Evolutionary conservation across 2,113 vertebrate species (phyloP).

Genomic region (Ammospiza nelsoni): DNA sequence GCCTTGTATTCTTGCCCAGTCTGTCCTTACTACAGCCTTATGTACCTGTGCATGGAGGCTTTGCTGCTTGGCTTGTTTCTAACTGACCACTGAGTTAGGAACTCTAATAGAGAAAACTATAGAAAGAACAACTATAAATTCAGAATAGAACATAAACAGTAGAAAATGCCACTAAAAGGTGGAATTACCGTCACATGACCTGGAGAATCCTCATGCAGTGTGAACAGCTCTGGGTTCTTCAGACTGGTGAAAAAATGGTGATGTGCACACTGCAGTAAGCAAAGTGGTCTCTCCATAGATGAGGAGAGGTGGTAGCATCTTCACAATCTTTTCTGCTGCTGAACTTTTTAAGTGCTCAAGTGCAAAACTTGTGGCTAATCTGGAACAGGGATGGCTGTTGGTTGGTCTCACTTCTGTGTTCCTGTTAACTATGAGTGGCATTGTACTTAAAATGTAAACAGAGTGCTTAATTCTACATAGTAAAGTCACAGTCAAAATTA

Average conservation of each 20-base stretch:
- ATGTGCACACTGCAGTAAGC: too few species aligned
- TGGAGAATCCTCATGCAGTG: rapidly evolving
- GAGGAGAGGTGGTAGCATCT: background rate
- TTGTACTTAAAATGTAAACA: background rate
- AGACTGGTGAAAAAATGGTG: background rate
- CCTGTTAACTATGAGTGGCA: background rate
- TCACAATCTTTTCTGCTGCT: background rate
- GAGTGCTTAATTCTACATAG: background rate
- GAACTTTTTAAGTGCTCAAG: background rate
- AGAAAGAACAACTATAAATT: rapidly evolving
- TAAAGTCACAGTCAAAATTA: background rate
- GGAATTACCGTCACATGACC: rapidly evolving
- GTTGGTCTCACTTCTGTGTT: background rate
- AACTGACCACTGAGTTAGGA: background rate
- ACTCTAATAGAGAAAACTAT: background rate
- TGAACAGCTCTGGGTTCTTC: background rate
- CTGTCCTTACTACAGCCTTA: background rate
- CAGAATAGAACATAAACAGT: background rate
- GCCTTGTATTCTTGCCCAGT: constrained; percentile 13
- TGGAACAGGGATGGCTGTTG: background rate
- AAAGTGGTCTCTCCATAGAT: background rate
- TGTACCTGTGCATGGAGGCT: background rate
- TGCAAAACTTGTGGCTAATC: background rate
- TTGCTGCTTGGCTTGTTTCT: background rate
- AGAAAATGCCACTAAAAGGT: background rate